Conservation (phyloP, 1,140 invertebrate species). For the Diuraphis noxia region DNA sequence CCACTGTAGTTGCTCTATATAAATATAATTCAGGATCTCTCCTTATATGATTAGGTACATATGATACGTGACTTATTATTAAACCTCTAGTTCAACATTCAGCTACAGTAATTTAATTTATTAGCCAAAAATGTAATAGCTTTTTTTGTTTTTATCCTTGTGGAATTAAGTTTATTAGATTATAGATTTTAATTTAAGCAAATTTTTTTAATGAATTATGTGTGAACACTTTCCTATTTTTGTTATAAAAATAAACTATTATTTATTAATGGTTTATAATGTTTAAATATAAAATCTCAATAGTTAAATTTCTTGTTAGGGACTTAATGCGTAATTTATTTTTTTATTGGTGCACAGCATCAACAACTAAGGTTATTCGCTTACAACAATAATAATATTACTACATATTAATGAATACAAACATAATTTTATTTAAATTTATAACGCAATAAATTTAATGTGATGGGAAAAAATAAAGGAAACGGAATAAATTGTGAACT, state of each 20-base stretch:
- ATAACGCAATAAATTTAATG: too few relatives aligned
- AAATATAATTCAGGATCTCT: neutral
- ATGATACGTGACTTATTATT: neutral
- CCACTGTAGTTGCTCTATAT: neutral
- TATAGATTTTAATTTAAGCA: too few relatives aligned
- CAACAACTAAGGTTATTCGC: too few relatives aligned
- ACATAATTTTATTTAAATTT: neutral
- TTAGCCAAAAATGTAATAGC: neutral
- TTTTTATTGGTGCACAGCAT: too few relatives aligned
- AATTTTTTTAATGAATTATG: neutral
- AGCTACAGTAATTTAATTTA: neutral
- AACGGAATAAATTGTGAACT: neutral
- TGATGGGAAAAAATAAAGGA: neutral
- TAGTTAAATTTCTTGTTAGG: neutral
- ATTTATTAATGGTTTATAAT: neutral
- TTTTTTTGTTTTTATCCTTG: neutral
- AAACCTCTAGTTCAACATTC: too few relatives aligned
- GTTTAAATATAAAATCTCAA: neutral
- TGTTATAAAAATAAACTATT: neutral
- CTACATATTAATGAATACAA: too few relatives aligned
- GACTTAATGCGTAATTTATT: too few relatives aligned
- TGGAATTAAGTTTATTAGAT: neutral
- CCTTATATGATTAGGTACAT: too few relatives aligned
- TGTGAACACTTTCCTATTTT: neutral
- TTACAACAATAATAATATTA: too few relatives aligned